These are phyloP conservation scores for Lophius americanus DNA, from an alignment of 2,797 vertebrate genomes.

Conservation along the genomic window DNA sequence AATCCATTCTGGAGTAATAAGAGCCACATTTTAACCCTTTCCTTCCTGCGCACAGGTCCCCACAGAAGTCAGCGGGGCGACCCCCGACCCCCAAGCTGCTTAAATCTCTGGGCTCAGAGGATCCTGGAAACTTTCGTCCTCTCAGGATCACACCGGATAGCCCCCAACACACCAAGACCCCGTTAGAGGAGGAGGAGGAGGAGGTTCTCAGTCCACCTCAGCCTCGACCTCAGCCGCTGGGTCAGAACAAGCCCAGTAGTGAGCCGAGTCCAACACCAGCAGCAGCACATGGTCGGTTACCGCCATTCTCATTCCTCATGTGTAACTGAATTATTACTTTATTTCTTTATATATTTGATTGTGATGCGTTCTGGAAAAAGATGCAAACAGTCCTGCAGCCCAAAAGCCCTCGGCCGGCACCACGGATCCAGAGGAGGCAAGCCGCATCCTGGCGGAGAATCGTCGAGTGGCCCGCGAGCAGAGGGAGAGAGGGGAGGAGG, in stretches of 20 bases:
- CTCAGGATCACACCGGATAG: slow-evolving; percentile 76
- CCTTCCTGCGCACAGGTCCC: slow-evolving; percentile 54
- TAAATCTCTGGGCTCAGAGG: slow-evolving; percentile 79
- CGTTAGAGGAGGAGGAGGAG: slow-evolving; percentile 78
- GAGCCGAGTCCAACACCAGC: slow-evolving; percentile 38
- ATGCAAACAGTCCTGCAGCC: slow-evolving; percentile 58
- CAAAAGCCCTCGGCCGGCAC: slow-evolving; percentile 88
- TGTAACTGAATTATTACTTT: not conserved
- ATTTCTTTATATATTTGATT: not conserved
- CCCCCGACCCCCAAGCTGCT: slow-evolving; percentile 81
- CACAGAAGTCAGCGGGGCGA: slow-evolving; percentile 63
- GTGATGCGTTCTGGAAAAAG: slow-evolving; percentile 47
- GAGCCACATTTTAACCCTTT: not conserved
- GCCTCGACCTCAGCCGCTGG: slow-evolving; percentile 71
- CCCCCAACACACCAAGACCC: slow-evolving; percentile 24
- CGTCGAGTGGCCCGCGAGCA: slow-evolving; percentile 92
- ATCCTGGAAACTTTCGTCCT: slow-evolving; percentile 91
- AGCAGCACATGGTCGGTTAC: slow-evolving; percentile 47
- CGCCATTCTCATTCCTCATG: not conserved
- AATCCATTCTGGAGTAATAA: not conserved
- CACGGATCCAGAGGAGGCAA: slow-evolving; percentile 92
- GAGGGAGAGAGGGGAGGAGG: slow-evolving; percentile 90
- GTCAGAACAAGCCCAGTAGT: slow-evolving; percentile 60
- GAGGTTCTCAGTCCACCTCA: slow-evolving; percentile 59
- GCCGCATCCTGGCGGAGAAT: slow-evolving; percentile 91